Evolutionary conservation across 2,888 invertebrate species (phyloP), one percentile per base, ranked within the genome.

Genomic region (Ophion costatus): DNA sequence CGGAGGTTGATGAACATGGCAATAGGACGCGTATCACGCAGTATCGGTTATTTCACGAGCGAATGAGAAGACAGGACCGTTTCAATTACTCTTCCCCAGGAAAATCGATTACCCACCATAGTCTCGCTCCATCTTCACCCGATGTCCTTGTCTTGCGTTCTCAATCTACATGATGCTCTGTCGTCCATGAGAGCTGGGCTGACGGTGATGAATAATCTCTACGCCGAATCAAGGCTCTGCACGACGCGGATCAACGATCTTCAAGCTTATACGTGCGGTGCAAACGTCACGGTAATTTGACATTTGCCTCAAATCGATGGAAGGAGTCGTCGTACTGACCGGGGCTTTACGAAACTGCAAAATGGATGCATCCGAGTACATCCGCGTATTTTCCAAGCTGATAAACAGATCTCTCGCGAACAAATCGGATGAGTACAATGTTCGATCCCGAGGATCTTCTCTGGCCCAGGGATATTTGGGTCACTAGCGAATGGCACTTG

Each of bases 81-180:
- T 84, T 71, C 80, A 80, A 83, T 83, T 75, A 83, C 80, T 83
- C 80, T 76, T 59, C 71, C n/a, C 78, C 57, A 33, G 69, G 84
- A 17, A 56, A 81, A 82, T 84, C 71, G 75, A 84, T 84, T 71
- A 79, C 70, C 75, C 66, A 22, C 45, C 64, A 33, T 69, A 10
- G 78, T 80, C 63, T 64, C 45, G 56, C 51, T 79, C 24, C 56
- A 64, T 64, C 38, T 66, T 64, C 77, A 7, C 45, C 14, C 64
- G n/a, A 51, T 51, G 24, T 69, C 20, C 64, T 56, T 33, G 45
- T 22, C 24, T n/a, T 56, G 59, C 42, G 22, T 66, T 82, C 51
- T 64, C 42, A 63, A 80, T 84, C 67, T 42, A 66, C 56, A 71
- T 79, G 33, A 64, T 56, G 61, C 70, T 71, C 77, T 57, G 63